Evolutionary conservation across 2,797 vertebrate species (phyloP).

Genomic region (Enteromius afrohamiltoni): DNA sequence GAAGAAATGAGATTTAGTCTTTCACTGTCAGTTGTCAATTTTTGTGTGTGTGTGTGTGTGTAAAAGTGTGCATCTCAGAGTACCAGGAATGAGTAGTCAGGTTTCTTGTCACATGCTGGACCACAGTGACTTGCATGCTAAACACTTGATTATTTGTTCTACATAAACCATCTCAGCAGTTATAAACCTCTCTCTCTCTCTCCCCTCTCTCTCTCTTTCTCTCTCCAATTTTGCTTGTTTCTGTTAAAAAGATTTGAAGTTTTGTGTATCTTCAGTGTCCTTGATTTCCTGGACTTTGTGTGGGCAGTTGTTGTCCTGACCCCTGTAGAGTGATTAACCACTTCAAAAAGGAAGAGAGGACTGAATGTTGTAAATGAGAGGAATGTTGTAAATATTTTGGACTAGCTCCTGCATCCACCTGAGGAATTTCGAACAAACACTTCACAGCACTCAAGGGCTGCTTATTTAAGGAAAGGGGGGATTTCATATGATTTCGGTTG

Average conservation of each 20-base stretch:
- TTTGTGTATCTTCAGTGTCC: not conserved
- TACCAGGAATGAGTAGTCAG: not conserved
- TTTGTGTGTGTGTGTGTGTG: too few species aligned
- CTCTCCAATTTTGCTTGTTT: not conserved
- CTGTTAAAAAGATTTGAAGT: not conserved
- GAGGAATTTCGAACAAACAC: conserved; percentile 53
- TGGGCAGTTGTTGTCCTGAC: conserved; percentile 7
- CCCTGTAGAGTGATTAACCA: conserved; percentile 1
- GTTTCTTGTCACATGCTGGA: conserved; percentile 26
- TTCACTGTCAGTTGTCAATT: not conserved
- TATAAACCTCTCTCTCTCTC: not conserved
- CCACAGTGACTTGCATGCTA: conserved; percentile 7
- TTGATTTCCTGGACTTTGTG: not conserved
- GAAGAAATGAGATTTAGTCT: not conserved
- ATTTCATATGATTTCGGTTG: not conserved
- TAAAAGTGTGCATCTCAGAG: not conserved
- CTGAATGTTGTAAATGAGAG: conserved; percentile 22
- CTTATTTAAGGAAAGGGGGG: not conserved
- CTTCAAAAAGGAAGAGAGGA: conserved; percentile 15
- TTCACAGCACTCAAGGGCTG: conserved; percentile 21
- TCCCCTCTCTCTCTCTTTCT: not conserved
- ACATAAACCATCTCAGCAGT: not conserved
- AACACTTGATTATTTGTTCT: conserved; percentile 13
- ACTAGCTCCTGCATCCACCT: conserved; percentile 30
- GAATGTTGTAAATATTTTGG: conserved; percentile 36